Base-by-base conservation (phyloP, 2,888 invertebrate species). In the Lycocerus yunnanus region DNA sequence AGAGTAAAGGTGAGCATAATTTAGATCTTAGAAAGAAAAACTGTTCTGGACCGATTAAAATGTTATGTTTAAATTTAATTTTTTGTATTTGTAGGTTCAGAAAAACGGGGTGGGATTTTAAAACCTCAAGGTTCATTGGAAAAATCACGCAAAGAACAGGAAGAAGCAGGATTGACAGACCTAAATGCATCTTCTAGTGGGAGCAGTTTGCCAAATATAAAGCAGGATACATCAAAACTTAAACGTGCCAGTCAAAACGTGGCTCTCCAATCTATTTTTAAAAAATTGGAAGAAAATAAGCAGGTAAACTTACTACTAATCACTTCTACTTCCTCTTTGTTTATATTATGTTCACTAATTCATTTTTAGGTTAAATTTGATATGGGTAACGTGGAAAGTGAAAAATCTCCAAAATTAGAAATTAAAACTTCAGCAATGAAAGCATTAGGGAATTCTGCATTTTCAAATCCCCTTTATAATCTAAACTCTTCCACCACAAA, bases 201-300 rank as follows among this genome's bases (percentile, higher is more conserved):
- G 24, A 74, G 43, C 70, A 66, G 72, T 15, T 67, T 43, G 16
- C 71, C 73, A 14, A 67, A 58, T 21, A 71, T 66, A 58, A 78
- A 79, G 18, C 24, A 79, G 15, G 80, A 79, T 21, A 69, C 81
- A 58, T 74, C 77, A 4, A 87, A 84, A 81, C 78, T 81, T 70
- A 87, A 88, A 78, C 88, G 90, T 76, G 88, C 89, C 2, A 89
- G 94, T 76, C 94, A 94, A 83, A 95, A 95, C 85, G 93, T 95
- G 65, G 95, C 95, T 0, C 92, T 95, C 89, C 93, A 93, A 73
- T 92, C 93, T 77, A 92, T 93, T 82, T 91, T 93, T 88, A 88
- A 92, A 78, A 92, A 93, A 77, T 91, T 92, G 79, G 93, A 93
- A 83, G 92, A 91, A 79, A 92, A 91, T 82, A 93, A 93, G 84